Base-by-base conservation (phyloP, 35 echinoderm and acorn worm species). In the Stichopus chloronotus region DNA sequence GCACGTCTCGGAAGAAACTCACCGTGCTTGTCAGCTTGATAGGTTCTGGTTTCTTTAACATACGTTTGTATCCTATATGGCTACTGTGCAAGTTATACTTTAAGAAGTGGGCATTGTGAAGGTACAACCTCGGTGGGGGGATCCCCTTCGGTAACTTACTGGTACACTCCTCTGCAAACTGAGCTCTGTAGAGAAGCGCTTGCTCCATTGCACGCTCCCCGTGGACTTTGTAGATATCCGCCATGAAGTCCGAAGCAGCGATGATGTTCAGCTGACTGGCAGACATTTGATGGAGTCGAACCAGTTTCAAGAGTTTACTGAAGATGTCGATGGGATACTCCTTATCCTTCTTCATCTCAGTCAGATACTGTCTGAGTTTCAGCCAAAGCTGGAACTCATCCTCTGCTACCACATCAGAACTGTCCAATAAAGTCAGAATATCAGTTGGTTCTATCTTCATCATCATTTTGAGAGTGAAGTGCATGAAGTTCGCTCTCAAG, bases 211-310 rank as follows among this genome's bases (percentile, higher is more conserved):
- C 52, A 55, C 72, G 65, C 5, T 74, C 68, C 16, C 88, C 88
- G 72, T 91, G 88, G 12, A 78, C 88, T 78, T 53, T 91, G 43
- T 58, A 61, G 68, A 91, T 91, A 5, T 74, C 88, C 0, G 69
- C 17, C 88, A 91, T 91, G 52, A 77, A 77, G 16, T 91, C 72
- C 57, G 88, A 91, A n/a, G 88, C 63, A 11, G 65, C 52, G 5
- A 91, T 17, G 25, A 91, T 78, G 19, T 78, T 91, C 5, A 91
- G 88, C 71, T 91, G 88, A 56, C 88, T 91, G 11, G 95, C 92
- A 17, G 92, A 84, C 92, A 96, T 96, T 53, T 94, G 91, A 14
- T 93, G 95, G 21, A 96, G 88, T 7, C 88, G 87, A 79, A 96
- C 81, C 4, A 65, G 59, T 7, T 55, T 69, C 16, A 96, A 24